phyloP scores from a whole-genome alignment of 2,888 invertebrate species.

The Drepana falcataria region DNA sequence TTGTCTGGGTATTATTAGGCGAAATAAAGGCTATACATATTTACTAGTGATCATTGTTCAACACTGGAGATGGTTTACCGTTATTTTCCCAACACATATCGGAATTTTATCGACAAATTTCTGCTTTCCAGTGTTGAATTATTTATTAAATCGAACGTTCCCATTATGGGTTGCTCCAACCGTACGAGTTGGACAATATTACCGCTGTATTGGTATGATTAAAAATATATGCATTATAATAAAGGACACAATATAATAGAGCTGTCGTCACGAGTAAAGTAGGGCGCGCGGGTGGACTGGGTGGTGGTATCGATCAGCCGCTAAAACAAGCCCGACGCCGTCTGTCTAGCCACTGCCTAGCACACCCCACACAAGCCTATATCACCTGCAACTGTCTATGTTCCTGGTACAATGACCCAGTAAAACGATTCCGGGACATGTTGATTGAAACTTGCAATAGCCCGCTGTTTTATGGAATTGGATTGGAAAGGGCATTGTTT shows the following conservation, averaged over 20 bases:
- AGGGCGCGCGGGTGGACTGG: constrained; percentile 56
- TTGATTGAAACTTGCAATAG: constrained; percentile 56
- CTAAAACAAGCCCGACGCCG: constrained; percentile 63
- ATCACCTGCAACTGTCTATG: constrained; percentile 46
- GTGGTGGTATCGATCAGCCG: constrained; percentile 65
- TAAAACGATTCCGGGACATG: constrained; percentile 50
- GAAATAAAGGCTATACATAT: constrained; percentile 17
- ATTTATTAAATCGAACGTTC: constrained; percentile 25
- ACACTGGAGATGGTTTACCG: constrained; percentile 24
- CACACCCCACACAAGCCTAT: constrained; percentile 47
- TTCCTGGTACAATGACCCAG: constrained; percentile 64
- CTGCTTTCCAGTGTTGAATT: constrained; percentile 25
- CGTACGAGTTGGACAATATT: constrained; percentile 15
- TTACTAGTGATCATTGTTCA: constrained; percentile 16
- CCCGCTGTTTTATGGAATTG: constrained; percentile 44
- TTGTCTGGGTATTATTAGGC: constrained; percentile 5
- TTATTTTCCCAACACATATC: constrained; percentile 21
- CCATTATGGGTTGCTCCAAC: constrained; percentile 23
- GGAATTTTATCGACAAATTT: constrained; percentile 24
- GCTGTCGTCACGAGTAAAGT: constrained; percentile 55
- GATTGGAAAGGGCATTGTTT: constrained; percentile 30
- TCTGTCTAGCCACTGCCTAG: constrained; percentile 57
- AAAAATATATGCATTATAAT: constrained; percentile 46
- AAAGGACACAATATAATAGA: constrained; percentile 52
- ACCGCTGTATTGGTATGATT: constrained; percentile 18